Percentiles rank a stretch among this genome's conserved stretches.
Conservation (phyloP, 1,140 invertebrate species). For the Fopius arisanus region DNA sequence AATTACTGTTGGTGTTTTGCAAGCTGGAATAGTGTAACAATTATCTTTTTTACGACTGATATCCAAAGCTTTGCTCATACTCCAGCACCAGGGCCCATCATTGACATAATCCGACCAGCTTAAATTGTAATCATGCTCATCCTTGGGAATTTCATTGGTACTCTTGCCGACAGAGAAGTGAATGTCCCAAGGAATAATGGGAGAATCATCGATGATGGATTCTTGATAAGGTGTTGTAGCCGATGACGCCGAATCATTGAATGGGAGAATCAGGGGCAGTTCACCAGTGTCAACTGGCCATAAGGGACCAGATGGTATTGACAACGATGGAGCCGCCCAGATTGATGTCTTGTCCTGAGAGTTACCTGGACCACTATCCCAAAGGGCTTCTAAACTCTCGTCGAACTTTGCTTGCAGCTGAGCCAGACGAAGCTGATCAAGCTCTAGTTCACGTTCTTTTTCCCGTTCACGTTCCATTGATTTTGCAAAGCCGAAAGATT, state of each 20-base stretch:
- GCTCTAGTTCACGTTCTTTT: conserved; percentile 53
- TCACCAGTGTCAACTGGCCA: conserved; percentile 57
- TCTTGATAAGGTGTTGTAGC: conserved; percentile 47
- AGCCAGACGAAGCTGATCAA: conserved; percentile 68
- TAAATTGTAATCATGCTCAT: conserved; percentile 43
- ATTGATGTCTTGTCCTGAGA: conserved; percentile 57
- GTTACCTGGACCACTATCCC: conserved; percentile 62
- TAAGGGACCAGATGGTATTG: conserved; percentile 56
- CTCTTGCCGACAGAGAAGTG: conserved; percentile 54
- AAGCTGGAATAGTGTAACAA: conserved; percentile 47
- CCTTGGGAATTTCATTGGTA: conserved; percentile 45
- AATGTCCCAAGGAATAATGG: conserved; percentile 57
- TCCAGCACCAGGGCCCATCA: conserved; percentile 58
- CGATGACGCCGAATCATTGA: conserved; percentile 40
- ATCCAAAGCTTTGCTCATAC: conserved; percentile 46
- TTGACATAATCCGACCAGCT: conserved; percentile 55
- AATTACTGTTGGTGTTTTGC: conserved; percentile 40
- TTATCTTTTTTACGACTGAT: conserved; percentile 46
- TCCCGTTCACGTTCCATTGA: conserved; percentile 59
- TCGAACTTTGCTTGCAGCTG: conserved; percentile 74
- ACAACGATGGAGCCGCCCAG: conserved; percentile 61
- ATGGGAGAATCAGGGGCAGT: conserved; percentile 47
- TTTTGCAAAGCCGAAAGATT: conserved; percentile 56
- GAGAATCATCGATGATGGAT: conserved; percentile 53
- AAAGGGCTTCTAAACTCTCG: conserved; percentile 71